A percentile compares a stretch with the other conserved stretches of the same genome.
phyloP scores from a whole-genome alignment of 2,888 invertebrate genomes.

The Hirtodrosophila trivittata region DNA sequence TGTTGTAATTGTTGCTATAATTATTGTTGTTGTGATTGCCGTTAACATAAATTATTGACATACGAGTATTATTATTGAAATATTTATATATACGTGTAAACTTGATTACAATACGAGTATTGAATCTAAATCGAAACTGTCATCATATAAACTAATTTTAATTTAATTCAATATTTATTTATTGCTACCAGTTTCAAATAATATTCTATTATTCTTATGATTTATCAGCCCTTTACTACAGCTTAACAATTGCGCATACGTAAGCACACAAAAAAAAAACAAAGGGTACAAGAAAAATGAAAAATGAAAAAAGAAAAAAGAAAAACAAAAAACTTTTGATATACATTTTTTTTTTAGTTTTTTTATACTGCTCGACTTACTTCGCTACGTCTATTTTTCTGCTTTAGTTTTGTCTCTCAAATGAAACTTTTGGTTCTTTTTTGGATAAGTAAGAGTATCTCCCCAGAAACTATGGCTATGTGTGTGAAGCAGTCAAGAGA shows the following conservation, averaged over 20 bases:
- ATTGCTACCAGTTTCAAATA: constrained; percentile 9
- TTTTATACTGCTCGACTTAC: constrained; percentile 8
- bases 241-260: constrained; percentile 66
- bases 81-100: constrained; percentile 24
- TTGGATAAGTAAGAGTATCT: constrained; percentile 23
- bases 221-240: constrained; percentile 26
- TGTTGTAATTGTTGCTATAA: constrained; percentile 11
- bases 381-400: constrained; percentile 2
- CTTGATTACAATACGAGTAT: constrained; percentile 20
- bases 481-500: constrained; percentile 38
- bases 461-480: constrained; percentile 34
- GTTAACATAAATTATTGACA: constrained; percentile 40
- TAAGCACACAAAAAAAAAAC: constrained; percentile 62
- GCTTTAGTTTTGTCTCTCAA: constrained; percentile 8
- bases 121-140: neutral
- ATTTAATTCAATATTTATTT: neutral
- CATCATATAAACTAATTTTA: constrained; percentile 2
- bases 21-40: constrained; percentile 64
- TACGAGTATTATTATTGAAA: constrained; percentile 8
- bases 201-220: constrained; percentile 8
- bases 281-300: neutral
- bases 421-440: constrained; percentile 27
- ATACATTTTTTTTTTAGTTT: constrained; percentile 14
- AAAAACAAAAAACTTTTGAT: constrained; percentile 8
- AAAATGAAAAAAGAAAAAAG: constrained; percentile 5